A percentile compares a stretch with the other conserved stretches of the same genome.
These are phyloP conservation scores for Aurelia aurita complex sp. Pacific DNA, from an alignment of 30 jellyfish, hydroid and myxozoan genomes.

Conservation along the genomic window DNA sequence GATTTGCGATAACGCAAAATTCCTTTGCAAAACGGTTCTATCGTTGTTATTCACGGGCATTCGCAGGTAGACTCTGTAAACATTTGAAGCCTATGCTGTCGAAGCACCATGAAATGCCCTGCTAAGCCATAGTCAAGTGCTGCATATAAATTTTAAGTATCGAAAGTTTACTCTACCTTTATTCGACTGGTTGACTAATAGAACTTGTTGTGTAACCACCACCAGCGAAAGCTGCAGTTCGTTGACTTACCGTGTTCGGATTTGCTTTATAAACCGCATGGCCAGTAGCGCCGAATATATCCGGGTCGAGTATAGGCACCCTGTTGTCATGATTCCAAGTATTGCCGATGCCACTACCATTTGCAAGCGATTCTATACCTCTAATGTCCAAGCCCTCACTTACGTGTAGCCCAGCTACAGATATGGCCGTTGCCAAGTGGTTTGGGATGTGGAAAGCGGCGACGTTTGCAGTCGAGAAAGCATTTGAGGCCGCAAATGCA, in stretches of 20 bases:
- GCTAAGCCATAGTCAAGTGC: background rate
- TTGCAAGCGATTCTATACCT: constrained; percentile 15
- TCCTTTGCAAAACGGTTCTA: too few species aligned
- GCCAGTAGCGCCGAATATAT: constrained; percentile 20
- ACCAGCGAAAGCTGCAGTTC: constrained; percentile 50
- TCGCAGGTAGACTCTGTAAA: too few species aligned
- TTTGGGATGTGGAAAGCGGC: constrained; percentile 42
- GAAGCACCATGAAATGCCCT: too few species aligned
- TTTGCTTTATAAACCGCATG: constrained; percentile 30
- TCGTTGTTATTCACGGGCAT: too few species aligned
- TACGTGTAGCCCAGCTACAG: constrained; percentile 14
- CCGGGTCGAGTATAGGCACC: constrained; percentile 42
- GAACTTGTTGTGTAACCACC: constrained; percentile 55
- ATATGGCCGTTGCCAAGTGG: constrained; percentile 36
- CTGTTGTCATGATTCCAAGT: constrained; percentile 33
- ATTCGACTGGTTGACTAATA: constrained; percentile 58
- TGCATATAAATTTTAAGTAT: background rate
- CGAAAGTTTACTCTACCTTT: background rate
- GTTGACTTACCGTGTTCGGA: constrained; percentile 32
- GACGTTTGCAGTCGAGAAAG: constrained; percentile 12
- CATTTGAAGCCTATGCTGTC: too few species aligned
- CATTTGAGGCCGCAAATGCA: constrained; percentile 15
- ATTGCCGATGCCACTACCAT: background rate
- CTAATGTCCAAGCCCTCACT: constrained; percentile 8
- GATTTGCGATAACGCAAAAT: too few species aligned